Conservation (phyloP, 2,888 invertebrate genomes). For the Sphaeridia pumilis region DNA sequence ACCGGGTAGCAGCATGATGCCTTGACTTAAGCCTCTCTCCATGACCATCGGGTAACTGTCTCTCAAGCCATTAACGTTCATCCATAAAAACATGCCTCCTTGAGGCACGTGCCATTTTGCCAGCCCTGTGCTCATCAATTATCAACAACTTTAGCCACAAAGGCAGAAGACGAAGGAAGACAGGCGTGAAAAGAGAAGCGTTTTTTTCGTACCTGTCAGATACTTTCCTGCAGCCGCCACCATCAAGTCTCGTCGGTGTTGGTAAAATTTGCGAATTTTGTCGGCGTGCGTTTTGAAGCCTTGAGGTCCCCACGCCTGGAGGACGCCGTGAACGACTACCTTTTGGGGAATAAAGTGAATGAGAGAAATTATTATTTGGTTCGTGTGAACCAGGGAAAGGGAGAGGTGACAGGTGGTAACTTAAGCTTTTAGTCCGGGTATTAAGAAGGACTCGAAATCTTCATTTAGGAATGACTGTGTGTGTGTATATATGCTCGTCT, state of each 20-base stretch:
- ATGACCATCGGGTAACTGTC: conserved; percentile 64
- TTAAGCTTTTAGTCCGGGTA: too few species aligned
- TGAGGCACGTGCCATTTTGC: conserved; percentile 55
- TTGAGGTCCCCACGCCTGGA: conserved; percentile 50
- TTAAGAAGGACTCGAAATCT: too few species aligned
- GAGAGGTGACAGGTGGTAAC: too few species aligned
- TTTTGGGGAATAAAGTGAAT: conserved; percentile 37
- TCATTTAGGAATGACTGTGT: too few species aligned
- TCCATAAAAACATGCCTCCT: conserved; percentile 70
- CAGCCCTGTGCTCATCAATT: conserved; percentile 41
- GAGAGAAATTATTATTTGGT: background rate
- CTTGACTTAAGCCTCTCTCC: conserved; percentile 53
- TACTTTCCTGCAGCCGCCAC: conserved; percentile 49
- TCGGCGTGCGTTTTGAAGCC: conserved; percentile 51
- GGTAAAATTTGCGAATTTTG: conserved; percentile 52
- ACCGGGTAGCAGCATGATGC: conserved; percentile 61
- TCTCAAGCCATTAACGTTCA: conserved; percentile 52
- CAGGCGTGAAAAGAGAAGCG: background rate
- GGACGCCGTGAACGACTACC: conserved; percentile 48
- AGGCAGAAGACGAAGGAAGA: too few species aligned
- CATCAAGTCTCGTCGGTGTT: conserved; percentile 51
- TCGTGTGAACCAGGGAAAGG: too few species aligned
- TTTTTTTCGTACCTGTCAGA: conserved; percentile 42
- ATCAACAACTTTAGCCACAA: too few species aligned
- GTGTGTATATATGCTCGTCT: too few species aligned